Evolutionary conservation across 2,113 vertebrate species (phyloP).

Genomic region (Podocnemis expansa): DNA sequence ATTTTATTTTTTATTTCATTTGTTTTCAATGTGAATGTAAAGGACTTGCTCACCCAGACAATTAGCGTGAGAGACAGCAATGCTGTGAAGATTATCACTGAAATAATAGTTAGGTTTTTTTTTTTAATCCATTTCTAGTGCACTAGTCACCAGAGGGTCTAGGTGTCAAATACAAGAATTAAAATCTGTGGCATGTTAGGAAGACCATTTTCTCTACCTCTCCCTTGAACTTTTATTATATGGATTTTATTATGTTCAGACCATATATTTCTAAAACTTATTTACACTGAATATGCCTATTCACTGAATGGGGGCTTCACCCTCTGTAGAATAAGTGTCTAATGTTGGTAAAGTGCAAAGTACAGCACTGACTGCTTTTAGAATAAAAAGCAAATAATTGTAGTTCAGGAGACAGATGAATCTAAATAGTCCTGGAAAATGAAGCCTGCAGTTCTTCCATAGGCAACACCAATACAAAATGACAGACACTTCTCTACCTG

Average conservation of each 20-base stretch:
- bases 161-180: neutral
- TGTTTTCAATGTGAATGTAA: neutral
- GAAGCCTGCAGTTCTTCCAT: neutral
- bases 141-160: neutral
- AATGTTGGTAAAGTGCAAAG: accelerated
- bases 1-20: neutral
- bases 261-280: neutral
- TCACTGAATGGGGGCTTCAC: neutral
- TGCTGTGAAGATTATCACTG: neutral
- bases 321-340: neutral
- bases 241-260: neutral
- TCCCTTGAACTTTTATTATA: neutral
- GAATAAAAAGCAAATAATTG: neutral
- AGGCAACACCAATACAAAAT: neutral
- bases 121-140: neutral
- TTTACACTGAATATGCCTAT: neutral
- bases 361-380: neutral
- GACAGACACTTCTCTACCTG: neutral
- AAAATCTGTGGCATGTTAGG: neutral
- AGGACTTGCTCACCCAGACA: neutral
- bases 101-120: neutral
- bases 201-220: neutral
- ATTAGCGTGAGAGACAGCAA: neutral
- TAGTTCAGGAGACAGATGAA: neutral
- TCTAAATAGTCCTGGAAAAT: neutral